phyloP scores from a whole-genome alignment of 2,113 vertebrate species.

The Sinocyclocheilus anshuiensis region DNA sequence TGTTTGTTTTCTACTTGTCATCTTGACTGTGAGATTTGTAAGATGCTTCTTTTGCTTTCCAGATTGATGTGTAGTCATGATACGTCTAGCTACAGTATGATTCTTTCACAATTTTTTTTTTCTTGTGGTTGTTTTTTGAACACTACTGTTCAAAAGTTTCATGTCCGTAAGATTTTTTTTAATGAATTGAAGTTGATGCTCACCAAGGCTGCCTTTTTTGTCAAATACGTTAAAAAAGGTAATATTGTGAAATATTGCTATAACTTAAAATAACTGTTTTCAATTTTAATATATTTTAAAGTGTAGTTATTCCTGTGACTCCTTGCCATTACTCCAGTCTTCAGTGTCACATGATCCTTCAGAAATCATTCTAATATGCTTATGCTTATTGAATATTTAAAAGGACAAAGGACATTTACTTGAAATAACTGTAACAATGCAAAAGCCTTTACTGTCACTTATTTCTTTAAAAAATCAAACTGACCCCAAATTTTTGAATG shows the following conservation, averaged over 20 bases:
- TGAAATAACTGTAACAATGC: not conserved
- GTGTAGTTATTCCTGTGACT: not conserved
- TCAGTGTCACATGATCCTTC: not conserved
- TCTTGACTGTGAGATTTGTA: not conserved
- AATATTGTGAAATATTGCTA: not conserved
- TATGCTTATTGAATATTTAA: not conserved
- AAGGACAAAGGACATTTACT: not conserved
- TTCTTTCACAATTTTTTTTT: not conserved
- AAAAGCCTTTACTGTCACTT: not conserved
- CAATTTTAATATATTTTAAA: not conserved
- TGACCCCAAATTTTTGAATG: not conserved
- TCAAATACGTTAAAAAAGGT: not conserved
- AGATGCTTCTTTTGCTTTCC: not conserved
- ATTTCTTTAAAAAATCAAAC: not conserved
- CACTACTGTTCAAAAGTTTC: not conserved
- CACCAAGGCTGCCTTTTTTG: not conserved
- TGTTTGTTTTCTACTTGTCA: conserved; percentile 10
- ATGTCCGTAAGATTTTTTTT: not conserved
- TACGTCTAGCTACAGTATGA: not conserved
- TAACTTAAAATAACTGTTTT: not conserved
- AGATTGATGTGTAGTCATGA: not conserved
- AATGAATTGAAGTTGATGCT: not conserved
- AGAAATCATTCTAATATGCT: not conserved
- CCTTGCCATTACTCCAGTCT: not conserved
- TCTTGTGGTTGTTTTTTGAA: not conserved